Evolutionary conservation across 2,113 vertebrate species (phyloP).

Genomic region (Callospermophilus lateralis): DNA sequence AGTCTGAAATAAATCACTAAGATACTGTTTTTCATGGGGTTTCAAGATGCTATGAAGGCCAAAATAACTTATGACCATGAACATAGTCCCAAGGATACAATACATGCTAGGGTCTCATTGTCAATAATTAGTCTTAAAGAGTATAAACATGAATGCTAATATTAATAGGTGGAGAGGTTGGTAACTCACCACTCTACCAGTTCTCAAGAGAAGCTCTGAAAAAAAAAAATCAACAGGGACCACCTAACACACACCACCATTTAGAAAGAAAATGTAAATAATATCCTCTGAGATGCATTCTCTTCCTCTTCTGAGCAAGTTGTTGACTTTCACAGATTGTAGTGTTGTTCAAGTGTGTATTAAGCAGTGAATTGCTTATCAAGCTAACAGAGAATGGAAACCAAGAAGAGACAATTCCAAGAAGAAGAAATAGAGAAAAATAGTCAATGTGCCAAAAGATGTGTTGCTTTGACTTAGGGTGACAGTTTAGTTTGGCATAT

Average conservation of each 20-base stretch:
- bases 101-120: not conserved
- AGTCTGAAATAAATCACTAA: not conserved
- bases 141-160: not conserved
- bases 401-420: not conserved
- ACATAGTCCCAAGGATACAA: not conserved
- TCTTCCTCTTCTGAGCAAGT: not conserved
- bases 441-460: not conserved
- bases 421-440: constrained; percentile 12
- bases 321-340: not conserved
- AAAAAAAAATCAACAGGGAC: not conserved
- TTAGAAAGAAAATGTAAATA: not conserved
- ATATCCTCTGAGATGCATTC: not conserved
- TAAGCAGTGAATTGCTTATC: not conserved
- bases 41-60: not conserved
- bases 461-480: not conserved
- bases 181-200: not conserved
- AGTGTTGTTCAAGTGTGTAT: not conserved
- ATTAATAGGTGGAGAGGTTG: not conserved
- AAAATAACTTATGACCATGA: not conserved
- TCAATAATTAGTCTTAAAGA: not conserved
- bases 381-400: not conserved
- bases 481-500: not conserved
- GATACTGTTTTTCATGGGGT: not conserved
- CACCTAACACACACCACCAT: not conserved
- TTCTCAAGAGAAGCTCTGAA: not conserved